Base-by-base conservation (phyloP, 2,888 invertebrate species). In the Oxystoma pomonae region DNA sequence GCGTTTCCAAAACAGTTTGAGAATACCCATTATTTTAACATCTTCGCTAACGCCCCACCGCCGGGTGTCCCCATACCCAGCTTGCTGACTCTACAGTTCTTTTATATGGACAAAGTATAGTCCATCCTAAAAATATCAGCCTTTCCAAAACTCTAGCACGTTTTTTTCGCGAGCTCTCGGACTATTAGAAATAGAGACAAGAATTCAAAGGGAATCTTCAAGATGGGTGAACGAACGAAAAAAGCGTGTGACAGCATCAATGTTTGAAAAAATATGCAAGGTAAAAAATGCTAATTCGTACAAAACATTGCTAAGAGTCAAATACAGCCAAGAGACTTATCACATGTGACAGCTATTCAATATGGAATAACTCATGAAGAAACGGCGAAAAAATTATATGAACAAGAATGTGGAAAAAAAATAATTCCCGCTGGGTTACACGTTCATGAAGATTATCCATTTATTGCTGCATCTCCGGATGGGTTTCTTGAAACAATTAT, bases 381-480 rank as follows among this genome's bases (percentile, higher is more conserved):
- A 9, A 59, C 2, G 2, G 59, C 59, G 2, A 18, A 50, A 59
- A 9, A 59, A 50, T 17, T 50, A 9, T 59, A 59, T 51, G 18
- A 18, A 59, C 3, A n/a, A 16, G 3, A 17, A 9, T 50, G 20
- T 16, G 52, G 52, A 16, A 16, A 17, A 16, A 9, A 51, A 7
- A 18, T 17, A 18, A 3, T 3, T 21, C n/a, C n/a, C 9, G n/a
- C 51, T 17, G 59, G 59, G 2, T 19, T 59, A 3, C 12, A 7
- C 12, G 16, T 59, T 18, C 59, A 59, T 50, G 16, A 20, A 16
- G 20, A 51, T 50, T 59, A 18, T 50, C 50, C 17, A 20, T 59
- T 59, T 59, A 16, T 59, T 2, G 59, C 17, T 3, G 59, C 50
- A 2, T 59, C 59, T 17, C 59, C 59, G 5, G 59, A 59, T 19